These are phyloP conservation scores for Tenthredo mesomela DNA, from an alignment of 2,888 invertebrate genomes.

Conservation along the genomic window DNA sequence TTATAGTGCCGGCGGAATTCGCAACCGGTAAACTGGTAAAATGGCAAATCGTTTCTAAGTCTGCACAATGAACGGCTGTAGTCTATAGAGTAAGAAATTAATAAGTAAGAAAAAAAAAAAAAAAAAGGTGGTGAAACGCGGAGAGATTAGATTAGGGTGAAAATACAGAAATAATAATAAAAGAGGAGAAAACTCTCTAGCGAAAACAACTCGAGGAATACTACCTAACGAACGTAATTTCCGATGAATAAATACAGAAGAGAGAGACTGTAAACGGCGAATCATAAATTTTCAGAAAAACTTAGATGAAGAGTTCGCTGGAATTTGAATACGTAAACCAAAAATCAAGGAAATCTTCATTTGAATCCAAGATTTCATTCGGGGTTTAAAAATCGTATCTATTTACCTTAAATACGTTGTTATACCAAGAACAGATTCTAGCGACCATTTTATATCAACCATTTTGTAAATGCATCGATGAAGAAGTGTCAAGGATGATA, in stretches of 20 bases:
- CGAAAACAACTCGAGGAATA: not conserved
- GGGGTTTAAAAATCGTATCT: not conserved
- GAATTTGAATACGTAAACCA: no score
- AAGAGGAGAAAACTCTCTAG: not conserved
- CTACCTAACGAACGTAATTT: not conserved
- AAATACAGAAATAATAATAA: not conserved
- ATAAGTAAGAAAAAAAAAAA: constrained; percentile 52
- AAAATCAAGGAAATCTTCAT: not conserved
- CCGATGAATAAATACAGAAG: not conserved
- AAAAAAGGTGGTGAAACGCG: constrained; percentile 29
- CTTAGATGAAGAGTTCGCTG: not conserved
- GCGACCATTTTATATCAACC: constrained; percentile 70
- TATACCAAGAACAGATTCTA: not conserved
- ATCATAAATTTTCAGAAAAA: not conserved
- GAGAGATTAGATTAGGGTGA: constrained; percentile 25
- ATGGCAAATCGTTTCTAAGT: constrained; percentile 39
- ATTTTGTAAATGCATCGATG: constrained; percentile 68
- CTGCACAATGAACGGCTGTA: constrained; percentile 16
- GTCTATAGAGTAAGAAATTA: constrained; percentile 56
- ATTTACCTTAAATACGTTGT: not conserved
- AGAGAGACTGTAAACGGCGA: not conserved
- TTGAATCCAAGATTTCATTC: not conserved
- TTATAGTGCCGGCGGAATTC: constrained; percentile 63
- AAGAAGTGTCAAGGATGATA: constrained; percentile 41
- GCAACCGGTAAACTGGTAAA: constrained; percentile 62